phyloP scores from a whole-genome alignment of 1,140 invertebrate genomes.

The Elysia chlorotica region DNA sequence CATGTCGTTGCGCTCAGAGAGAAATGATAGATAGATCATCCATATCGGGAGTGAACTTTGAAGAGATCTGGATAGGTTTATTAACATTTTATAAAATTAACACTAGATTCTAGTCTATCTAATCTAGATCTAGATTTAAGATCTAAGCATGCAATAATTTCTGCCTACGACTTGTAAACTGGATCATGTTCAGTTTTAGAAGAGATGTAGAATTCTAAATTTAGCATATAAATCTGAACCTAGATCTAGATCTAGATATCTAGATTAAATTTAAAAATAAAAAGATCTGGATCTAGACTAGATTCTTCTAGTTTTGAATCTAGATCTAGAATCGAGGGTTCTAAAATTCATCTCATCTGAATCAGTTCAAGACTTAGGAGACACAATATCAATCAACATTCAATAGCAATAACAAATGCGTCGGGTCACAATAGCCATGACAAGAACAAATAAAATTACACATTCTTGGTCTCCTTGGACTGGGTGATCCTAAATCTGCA shows the following conservation, averaged over 20 bases:
- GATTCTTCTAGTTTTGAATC: neutral
- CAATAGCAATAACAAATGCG: neutral
- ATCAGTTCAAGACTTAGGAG: neutral
- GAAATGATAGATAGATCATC: neutral
- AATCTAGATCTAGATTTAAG: neutral
- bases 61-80: neutral
- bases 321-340: neutral
- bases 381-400: neutral
- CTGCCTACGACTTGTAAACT: too few relatives aligned
- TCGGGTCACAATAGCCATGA: neutral
- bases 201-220: too few relatives aligned
- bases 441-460: slow-evolving; percentile 23
- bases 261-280: neutral
- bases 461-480: slow-evolving; percentile 41
- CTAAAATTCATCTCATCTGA: neutral
- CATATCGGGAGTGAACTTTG: neutral
- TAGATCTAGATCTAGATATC: too few relatives aligned
- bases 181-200: too few relatives aligned
- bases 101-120: neutral
- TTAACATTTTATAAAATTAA: neutral
- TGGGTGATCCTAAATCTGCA: slow-evolving; percentile 49
- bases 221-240: too few relatives aligned
- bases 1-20: neutral
- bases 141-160: too few relatives aligned
- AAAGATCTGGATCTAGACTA: neutral